Conservation (phyloP, 2,797 vertebrate genomes). For the Bradypodion pumilum region DNA sequence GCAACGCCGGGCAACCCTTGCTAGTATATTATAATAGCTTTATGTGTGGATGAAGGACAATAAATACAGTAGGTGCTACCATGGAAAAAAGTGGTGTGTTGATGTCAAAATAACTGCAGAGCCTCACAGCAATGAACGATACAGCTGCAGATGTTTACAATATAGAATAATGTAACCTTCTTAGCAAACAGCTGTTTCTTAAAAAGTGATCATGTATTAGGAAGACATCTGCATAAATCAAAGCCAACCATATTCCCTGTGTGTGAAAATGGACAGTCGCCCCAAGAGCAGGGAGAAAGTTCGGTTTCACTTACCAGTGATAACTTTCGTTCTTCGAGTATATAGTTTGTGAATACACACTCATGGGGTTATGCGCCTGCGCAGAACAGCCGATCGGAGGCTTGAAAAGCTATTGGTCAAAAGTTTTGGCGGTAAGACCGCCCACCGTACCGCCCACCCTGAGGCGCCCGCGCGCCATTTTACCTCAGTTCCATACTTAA, state of each 20-base stretch:
- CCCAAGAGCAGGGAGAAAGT: slow-evolving; percentile 22
- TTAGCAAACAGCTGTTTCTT: slow-evolving; percentile 35
- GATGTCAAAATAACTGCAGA: neutral
- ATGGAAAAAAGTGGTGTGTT: neutral
- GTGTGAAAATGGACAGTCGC: slow-evolving; percentile 14
- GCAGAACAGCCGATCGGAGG: too few species aligned
- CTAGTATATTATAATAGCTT: neutral
- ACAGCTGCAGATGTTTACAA: neutral
- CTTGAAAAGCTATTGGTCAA: too few species aligned
- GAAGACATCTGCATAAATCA: neutral
- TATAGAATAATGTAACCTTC: neutral
- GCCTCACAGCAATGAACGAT: neutral
- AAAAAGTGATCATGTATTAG: slow-evolving; percentile 42
- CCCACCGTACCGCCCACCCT: too few species aligned
- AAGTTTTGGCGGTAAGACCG: too few species aligned
- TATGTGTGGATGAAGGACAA: neutral
- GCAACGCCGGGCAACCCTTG: too few species aligned
- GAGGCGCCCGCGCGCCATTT: too few species aligned
- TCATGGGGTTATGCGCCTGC: too few species aligned
- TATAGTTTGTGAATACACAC: too few species aligned
- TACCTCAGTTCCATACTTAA: too few species aligned
- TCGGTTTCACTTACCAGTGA: too few species aligned
- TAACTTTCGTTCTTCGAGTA: too few species aligned
- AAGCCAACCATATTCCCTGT: neutral
- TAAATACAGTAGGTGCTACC: neutral